These are phyloP conservation scores for Mesochorus sp. DNA, from an alignment of 2,888 invertebrate genomes.

Conservation along the genomic window DNA sequence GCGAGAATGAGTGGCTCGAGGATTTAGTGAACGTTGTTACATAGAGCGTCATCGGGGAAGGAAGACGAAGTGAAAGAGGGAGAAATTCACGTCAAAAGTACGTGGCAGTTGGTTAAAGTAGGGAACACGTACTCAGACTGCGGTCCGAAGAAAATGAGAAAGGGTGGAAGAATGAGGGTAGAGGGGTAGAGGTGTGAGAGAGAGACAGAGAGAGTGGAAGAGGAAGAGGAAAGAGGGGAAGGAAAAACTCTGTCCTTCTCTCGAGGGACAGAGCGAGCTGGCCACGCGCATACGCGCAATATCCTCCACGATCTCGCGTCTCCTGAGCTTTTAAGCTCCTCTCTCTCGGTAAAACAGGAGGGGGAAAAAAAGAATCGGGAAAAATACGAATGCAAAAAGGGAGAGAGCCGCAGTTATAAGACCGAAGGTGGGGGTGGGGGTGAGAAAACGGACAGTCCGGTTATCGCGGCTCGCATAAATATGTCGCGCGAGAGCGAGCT, in stretches of 20 bases:
- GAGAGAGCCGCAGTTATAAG: too few species aligned
- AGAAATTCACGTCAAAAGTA: constrained; percentile 34
- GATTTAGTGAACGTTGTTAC: constrained; percentile 42
- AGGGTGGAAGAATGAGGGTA: neutral
- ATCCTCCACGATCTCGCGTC: constrained; percentile 37
- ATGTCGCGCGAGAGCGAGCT: constrained; percentile 60
- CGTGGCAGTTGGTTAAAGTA: constrained; percentile 31
- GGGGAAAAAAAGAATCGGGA: constrained; percentile 1
- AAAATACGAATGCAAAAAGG: constrained; percentile 22
- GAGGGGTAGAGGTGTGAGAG: too few species aligned
- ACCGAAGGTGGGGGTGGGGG: neutral
- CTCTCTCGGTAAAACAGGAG: constrained; percentile 69
- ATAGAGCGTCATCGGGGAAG: constrained; percentile 3
- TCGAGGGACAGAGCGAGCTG: neutral
- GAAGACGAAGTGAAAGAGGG: neutral
- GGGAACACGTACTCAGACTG: neutral
- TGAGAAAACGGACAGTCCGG: constrained; percentile 68
- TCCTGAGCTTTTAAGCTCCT: constrained; percentile 73
- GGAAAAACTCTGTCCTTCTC: constrained; percentile 24
- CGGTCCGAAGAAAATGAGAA: constrained; percentile 6
- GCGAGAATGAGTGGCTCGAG: constrained; percentile 28
- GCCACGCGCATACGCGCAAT: constrained; percentile 16
- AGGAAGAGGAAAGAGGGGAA: neutral
- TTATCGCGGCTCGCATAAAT: constrained; percentile 75
- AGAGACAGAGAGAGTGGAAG: too few species aligned